Percentiles rank a stretch among this genome's conserved stretches.
Evolutionary conservation across 2,888 invertebrate genomes (phyloP).

Genomic region (Cancer borealis): DNA sequence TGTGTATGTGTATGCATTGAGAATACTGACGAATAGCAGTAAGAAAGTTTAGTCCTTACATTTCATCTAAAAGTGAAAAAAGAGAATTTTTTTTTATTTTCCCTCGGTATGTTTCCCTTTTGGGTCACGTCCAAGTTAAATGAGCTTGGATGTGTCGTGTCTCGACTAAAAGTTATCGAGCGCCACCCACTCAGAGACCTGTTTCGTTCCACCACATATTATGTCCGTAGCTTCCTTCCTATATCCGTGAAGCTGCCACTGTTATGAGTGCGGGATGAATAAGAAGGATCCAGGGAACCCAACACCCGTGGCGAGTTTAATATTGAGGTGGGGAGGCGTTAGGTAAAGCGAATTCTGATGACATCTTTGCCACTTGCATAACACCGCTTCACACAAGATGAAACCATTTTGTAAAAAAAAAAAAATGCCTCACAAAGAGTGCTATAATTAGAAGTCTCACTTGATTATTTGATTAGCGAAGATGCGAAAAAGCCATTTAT

Average conservation of each 20-base stretch:
- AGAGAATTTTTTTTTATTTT: background rate
- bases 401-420: background rate
- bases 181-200: background rate
- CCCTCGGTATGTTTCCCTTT: background rate
- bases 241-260: background rate
- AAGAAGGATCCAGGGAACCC: conserved; percentile 3
- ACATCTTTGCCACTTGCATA: background rate
- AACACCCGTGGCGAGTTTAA: background rate
- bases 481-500: background rate
- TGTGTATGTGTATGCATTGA: background rate
- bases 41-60: background rate
- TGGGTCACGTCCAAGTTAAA: background rate
- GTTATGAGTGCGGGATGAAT: conserved; percentile 20
- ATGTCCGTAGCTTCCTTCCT: conserved; percentile 20
- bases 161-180: background rate
- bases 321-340: conserved; percentile 1
- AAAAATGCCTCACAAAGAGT: no score
- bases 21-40: background rate
- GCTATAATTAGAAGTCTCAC: background rate
- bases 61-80: background rate
- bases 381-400: background rate
- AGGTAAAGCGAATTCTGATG: background rate
- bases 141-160: background rate
- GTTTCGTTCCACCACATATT: background rate
- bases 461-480: background rate